phyloP scores from a whole-genome alignment of 1,140 invertebrate genomes.

The Drosophila kepulauana region DNA sequence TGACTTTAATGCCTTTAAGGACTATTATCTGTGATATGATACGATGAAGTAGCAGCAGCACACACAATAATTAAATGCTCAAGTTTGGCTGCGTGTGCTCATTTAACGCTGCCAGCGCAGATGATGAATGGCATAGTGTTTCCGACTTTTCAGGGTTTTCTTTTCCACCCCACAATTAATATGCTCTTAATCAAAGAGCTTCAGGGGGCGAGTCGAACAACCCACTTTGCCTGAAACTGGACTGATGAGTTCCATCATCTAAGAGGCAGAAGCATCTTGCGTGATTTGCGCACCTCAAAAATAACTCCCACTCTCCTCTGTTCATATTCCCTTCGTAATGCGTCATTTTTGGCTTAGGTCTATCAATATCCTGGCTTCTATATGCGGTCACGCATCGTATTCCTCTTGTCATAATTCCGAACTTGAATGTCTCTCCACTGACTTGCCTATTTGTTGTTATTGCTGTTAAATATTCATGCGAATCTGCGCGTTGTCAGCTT shows the following conservation, averaged over 20 bases:
- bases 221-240: conserved; percentile 28
- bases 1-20: conserved; percentile 51
- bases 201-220: conserved; percentile 12
- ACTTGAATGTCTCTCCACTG: conserved; percentile 37
- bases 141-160: conserved; percentile 41
- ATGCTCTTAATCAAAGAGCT: conserved; percentile 49
- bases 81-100: conserved; percentile 42
- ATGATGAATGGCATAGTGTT: conserved; percentile 68
- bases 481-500: conserved; percentile 71
- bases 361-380: conserved; percentile 58
- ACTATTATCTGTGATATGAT: conserved; percentile 37
- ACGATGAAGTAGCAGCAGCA: conserved; percentile 16
- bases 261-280: conserved; percentile 47
- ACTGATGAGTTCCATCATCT: conserved; percentile 60
- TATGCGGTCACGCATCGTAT: conserved; percentile 72
- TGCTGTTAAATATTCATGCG: conserved; percentile 81
- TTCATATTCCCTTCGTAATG: conserved; percentile 26
- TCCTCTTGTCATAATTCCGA: conserved; percentile 63
- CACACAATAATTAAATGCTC: conserved; percentile 74
- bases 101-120: conserved; percentile 37
- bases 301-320: background rate
- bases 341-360: conserved; percentile 31
- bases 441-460: conserved; percentile 45
- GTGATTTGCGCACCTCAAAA: conserved; percentile 70
- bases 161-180: conserved; percentile 77